Base-by-base conservation (phyloP, 2,113 vertebrate species). In the Cepphus grylle region DNA sequence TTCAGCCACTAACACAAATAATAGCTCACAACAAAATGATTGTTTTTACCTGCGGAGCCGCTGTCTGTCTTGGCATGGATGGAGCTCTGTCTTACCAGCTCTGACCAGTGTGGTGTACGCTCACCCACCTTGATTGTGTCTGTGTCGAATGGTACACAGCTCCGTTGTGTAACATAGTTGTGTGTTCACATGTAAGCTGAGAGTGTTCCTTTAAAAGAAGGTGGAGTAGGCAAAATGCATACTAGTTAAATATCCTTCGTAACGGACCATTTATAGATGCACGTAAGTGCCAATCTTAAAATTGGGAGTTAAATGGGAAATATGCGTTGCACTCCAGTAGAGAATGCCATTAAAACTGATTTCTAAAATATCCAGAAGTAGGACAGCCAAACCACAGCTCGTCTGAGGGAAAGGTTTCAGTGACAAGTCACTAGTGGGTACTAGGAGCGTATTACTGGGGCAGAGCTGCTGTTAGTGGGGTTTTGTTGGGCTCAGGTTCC, bases 21-120 rank as follows among this genome's bases (percentile, higher is more conserved):
- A 25, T n/a, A 42, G 17, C 50, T 89, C 7, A 16, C 42, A 84
- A 18, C 1, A 6, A 78, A 88, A 66, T 34, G 8, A 15, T 43
- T 56, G 26, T 36, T 83, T 58, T 76, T 82, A 59, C 8, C 26
- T 86, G 36, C 15, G 87, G 74, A 79, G 22, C 38, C 6, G 2
- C 53, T 45, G 47, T 52, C 81, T 88, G 0, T 34, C 19, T 74
- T 85, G 56, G 14, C 40, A 17, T 4, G 20, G 43, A 27, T 66
- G 36, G 21, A 76, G 21, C 49, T 71, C 30, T 79, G 58, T 63
- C 23, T 80, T 61, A 15, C 29, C 21, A 65, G 80, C 43, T 55
- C 55, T 61, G 72, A 49, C 4, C 17, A 56, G 53, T 12, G n/a
- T 0, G 1, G 13, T 27, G 23, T 34, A 5, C 0, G 0, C 40